Percentiles rank a stretch among this genome's conserved stretches.
Evolutionary conservation across 2,113 vertebrate genomes (phyloP).

Genomic region (Fregetta grallaria): DNA sequence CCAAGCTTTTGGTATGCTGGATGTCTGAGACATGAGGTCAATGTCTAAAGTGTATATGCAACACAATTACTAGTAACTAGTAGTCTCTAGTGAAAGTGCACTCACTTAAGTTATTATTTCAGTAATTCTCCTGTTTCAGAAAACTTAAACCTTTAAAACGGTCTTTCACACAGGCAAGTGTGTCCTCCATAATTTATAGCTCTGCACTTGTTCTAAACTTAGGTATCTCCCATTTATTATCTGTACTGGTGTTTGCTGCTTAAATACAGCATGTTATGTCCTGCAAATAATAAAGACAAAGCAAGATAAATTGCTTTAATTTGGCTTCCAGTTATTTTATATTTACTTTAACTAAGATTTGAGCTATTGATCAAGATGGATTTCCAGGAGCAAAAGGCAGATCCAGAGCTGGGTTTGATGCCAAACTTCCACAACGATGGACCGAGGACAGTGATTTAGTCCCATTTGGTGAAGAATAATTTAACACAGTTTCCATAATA

Average conservation of each 20-base stretch:
- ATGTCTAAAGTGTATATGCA: constrained; percentile 22
- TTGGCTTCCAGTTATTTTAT: neutral
- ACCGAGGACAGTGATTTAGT: neutral
- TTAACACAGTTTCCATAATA: neutral
- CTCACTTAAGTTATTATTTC: neutral
- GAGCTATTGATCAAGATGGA: neutral
- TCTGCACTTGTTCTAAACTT: neutral
- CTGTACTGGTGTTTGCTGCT: neutral
- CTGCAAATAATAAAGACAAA: neutral
- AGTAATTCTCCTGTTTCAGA: neutral
- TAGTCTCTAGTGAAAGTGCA: neutral
- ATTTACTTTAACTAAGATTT: neutral
- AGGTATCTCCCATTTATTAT: neutral
- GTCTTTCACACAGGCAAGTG: neutral
- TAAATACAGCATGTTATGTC: neutral
- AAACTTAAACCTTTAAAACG: neutral
- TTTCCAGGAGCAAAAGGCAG: neutral
- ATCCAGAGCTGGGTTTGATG: neutral
- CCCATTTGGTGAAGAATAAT: neutral
- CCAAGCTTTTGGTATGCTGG: constrained; percentile 4
- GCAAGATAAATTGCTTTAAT: neutral
- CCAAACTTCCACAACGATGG: neutral
- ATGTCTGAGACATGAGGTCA: constrained; percentile 54
- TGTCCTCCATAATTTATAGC: neutral
- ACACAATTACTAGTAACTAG: constrained; percentile 19